Base-by-base conservation (phyloP, 2,797 vertebrate genomes). In the Salmo trutta region DNA sequence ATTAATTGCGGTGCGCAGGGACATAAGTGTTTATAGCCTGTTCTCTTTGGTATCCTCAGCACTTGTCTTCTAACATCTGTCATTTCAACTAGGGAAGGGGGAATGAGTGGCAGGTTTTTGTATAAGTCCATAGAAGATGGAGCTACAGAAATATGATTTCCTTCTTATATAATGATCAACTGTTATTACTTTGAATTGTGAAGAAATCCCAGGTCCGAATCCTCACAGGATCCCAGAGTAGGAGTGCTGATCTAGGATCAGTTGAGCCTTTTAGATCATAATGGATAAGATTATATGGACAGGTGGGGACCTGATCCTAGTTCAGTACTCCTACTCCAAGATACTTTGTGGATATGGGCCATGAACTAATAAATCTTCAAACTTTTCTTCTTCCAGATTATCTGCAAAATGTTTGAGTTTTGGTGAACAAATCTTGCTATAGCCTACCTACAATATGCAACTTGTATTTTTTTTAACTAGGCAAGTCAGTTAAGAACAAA, bases 1-100 rank as follows among this genome's bases (percentile, higher is more conserved):
- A 95, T 95, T 91, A 96, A 95, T 94, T 93, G 92, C 88, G 83
- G 90, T 89, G 92, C 90, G 92, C 76, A 68, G 65, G 80, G 85
- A 89, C 80, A 86, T 79, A 24, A 33, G 72, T 79, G 78, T 59
- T 77, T 75, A 86, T 85, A 71, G 75, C 14, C 72, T 79, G 27
- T 54, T 71, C 62, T 75, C 66, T 31, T 2, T 52, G 17, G 78
- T 64, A 21, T 67, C 12, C 54, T 64, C 17, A 16, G 47, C 68
- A 17, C 52, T 33, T 16, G 8, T 66, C 75, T 72, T 72, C 65
- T 59, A 5, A 14, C 29, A 29, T 64, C 33, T 36, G 68, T 67
- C 10, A 54, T 65, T 41, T 62, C 52, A 36, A 17, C 27, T 29
- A 76, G 64, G 62, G 24, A 70, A 73, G 64, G 29, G 56, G 72